Evolutionary conservation across 2,888 invertebrate genomes (phyloP), one percentile per base, ranked within the genome.

Genomic region (Chironomus riparius): DNA sequence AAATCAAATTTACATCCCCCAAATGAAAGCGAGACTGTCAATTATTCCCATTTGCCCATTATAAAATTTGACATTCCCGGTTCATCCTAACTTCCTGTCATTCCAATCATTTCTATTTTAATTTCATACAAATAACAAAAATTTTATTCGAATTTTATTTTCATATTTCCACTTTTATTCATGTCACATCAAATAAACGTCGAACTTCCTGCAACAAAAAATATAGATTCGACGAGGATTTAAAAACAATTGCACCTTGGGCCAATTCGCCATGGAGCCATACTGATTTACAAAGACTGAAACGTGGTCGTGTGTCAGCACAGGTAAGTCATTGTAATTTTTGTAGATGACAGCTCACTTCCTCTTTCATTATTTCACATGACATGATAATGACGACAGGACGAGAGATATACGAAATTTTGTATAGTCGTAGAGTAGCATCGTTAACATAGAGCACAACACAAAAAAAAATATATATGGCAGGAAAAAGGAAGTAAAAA

Each of bases 241-340:
- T 92, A 76, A 85, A 89, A 79, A 87, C 88, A 79, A 88, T 90
- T 68, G 87, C 87, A 79, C 91, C 91, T 13, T 92, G 91, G 91
- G 88, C 89, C 38, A 86, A 86, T 77, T 90, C 89, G 82, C 88
- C 88, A 79, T 92, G 91, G 91, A 91, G 91, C 80, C 92, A 93
- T 81, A 93, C 93, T 21, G 93, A 93, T 84, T 87, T 93, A 76
- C 87, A 89, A 76, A 85, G 92, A 80, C 86, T 93, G 80, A 87
- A 89, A 82, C 87, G 88, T 79, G 93, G 93, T 78, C 89, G 89
- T 82, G 89, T 93, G 65, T 90, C 92, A 47, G 93, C 92, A 61
- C 92, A 93, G 88, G 91, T 92, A 83, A 85, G 85, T 80, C 50
- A 47, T 62, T 21, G 18, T 62, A 15, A 62, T 22, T 22, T 62